phyloP scores from a whole-genome alignment of 2,888 invertebrate genomes.

The Yponomeuta evonymella region DNA sequence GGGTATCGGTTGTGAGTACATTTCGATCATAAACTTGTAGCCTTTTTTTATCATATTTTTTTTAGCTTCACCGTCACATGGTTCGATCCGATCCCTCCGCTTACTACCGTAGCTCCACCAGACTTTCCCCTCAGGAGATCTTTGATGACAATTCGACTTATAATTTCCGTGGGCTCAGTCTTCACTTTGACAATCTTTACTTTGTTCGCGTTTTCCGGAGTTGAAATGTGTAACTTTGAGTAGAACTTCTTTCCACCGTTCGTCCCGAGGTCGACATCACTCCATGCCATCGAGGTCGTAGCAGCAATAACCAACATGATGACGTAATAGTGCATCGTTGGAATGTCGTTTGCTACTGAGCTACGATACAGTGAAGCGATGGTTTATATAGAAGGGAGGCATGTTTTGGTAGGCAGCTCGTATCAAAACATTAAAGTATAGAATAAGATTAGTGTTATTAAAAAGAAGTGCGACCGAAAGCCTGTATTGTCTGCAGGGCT shows the following conservation, averaged over 20 bases:
- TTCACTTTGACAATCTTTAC: neutral
- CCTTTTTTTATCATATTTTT: neutral
- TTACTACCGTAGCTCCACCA: neutral
- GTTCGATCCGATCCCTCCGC: neutral
- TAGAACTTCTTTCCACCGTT: neutral
- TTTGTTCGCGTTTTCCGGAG: neutral
- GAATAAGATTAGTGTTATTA: neutral
- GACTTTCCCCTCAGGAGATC: neutral
- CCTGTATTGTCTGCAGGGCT: neutral
- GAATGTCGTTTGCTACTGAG: neutral
- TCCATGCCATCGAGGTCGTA: neutral
- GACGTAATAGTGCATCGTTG: neutral
- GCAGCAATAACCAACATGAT: neutral
- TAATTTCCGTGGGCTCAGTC: neutral
- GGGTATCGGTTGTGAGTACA: neutral
- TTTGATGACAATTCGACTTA: neutral
- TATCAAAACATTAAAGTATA: neutral
- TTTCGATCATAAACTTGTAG: neutral
- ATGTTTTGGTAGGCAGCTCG: neutral
- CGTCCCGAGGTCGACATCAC: neutral
- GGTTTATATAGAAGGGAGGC: neutral
- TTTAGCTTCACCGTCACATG: neutral
- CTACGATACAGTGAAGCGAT: neutral
- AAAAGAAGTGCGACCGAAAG: neutral
- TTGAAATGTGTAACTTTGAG: neutral